Base-by-base conservation (phyloP, 2,113 vertebrate species). In the Lanius collurio region DNA sequence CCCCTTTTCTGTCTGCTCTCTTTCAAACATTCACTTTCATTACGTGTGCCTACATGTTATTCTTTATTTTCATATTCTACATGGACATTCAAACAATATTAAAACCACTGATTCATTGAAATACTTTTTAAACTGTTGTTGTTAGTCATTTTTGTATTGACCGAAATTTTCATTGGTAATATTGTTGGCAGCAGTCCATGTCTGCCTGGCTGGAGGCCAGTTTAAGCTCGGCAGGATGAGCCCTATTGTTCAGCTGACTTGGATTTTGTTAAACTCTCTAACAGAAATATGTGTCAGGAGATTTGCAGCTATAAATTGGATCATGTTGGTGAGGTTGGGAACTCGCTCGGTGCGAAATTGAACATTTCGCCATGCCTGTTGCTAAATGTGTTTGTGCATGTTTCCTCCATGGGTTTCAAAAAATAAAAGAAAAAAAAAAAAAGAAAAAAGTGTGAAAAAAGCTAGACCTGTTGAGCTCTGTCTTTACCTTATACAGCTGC, bases 221-320 rank as follows among this genome's bases (percentile, higher is more conserved):
- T 89, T 96, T 55, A 74, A 83, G 86, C 93, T 97, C 85, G 2
- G 87, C 78, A 93, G 92, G 83, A 94, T 94, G 91, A 84, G 78
- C 87, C 91, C 94, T 93, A 97, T 92, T 95, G 76, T 90, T 95
- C 84, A 77, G 55, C 73, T 63, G 56, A 73, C 83, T 94, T 92
- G 69, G 80, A 87, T 97, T 97, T 96, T 93, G 63, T 95, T 94
- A 83, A 95, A 94, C 81, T 69, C 75, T 49, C 55, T 92, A 79
- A n/a, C 87, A 97, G 87, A 96, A 93, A 89, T 94, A 62, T 63
- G 59, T 96, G 77, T 95, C 91, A 47, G 85, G 92, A 95, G 88
- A 93, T 95, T 96, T 92, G 91, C 95, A 94, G 83, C 93, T 95
- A 44, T 95, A 96, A 89, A 93, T 84, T 96, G 95, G 92, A 96